These are phyloP conservation scores for Sebastolobus alascanus DNA, from an alignment of 2,797 vertebrate genomes.

Conservation along the genomic window DNA sequence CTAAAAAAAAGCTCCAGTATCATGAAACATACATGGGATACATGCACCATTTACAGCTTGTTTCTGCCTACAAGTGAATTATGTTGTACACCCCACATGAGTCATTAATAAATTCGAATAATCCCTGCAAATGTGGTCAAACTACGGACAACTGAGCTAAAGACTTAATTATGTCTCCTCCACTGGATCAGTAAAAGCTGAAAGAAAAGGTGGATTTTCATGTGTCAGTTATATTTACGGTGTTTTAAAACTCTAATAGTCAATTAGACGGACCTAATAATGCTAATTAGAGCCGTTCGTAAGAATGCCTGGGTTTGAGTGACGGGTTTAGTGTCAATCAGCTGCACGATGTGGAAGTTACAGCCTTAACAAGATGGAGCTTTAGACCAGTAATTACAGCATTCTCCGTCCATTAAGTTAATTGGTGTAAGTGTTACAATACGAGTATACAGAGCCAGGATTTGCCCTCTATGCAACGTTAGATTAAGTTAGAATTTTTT, in stretches of 20 bases:
- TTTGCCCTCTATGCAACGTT: background rate
- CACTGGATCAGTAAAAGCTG: background rate
- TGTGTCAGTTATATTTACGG: background rate
- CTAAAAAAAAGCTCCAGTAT: slow-evolving; percentile 14
- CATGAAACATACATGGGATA: background rate
- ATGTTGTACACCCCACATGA: background rate
- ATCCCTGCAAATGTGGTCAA: background rate
- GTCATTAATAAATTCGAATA: background rate
- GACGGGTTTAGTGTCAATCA: slow-evolving; percentile 21
- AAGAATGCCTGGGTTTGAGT: background rate
- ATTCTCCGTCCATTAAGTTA: slow-evolving; percentile 13
- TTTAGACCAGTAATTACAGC: background rate
- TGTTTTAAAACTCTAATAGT: background rate
- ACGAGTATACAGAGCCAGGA: background rate
- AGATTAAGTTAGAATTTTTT: background rate
- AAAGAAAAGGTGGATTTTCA: background rate
- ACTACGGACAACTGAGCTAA: background rate
- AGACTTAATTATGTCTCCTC: background rate
- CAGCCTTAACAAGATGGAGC: background rate
- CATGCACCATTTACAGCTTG: background rate
- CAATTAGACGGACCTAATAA: slow-evolving; percentile 2
- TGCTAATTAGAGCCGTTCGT: background rate
- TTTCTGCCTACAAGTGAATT: background rate
- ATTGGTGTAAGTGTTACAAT: background rate
- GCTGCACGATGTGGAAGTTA: background rate